phyloP scores from a whole-genome alignment of 2,113 vertebrate species.

The Cichladusa arquata region DNA sequence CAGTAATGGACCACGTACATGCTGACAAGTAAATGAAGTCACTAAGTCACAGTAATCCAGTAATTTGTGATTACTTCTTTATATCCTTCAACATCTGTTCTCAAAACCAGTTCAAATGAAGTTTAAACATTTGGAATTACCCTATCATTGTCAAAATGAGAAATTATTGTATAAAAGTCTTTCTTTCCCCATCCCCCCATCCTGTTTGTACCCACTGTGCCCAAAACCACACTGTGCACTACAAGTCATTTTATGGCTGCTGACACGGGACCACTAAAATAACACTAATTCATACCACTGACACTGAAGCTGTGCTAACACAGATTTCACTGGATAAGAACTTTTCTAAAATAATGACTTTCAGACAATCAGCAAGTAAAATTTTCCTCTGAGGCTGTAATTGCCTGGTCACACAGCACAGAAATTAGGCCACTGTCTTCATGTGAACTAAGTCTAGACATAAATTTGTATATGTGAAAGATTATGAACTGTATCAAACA shows the following conservation, averaged over 20 bases:
- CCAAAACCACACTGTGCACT: rapidly evolving
- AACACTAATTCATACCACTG: background rate
- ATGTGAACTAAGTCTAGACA: background rate
- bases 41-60: background rate
- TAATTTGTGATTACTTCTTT: background rate
- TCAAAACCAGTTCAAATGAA: background rate
- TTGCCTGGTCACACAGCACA: background rate
- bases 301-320: background rate
- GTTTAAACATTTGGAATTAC: background rate
- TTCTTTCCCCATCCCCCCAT: background rate
- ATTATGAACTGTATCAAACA: background rate
- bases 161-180: background rate
- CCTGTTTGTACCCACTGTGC: rapidly evolving
- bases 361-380: background rate
- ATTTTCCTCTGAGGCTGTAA: background rate
- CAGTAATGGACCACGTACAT: background rate
- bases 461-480: background rate
- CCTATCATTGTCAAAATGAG: background rate
- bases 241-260: background rate
- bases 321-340: background rate
- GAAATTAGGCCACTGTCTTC: background rate
- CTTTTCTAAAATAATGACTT: background rate
- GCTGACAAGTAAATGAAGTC: background rate
- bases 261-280: background rate
- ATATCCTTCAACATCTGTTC: background rate